Base-by-base conservation (phyloP, 1,140 invertebrate genomes). In the Hormaphis cornu region DNA sequence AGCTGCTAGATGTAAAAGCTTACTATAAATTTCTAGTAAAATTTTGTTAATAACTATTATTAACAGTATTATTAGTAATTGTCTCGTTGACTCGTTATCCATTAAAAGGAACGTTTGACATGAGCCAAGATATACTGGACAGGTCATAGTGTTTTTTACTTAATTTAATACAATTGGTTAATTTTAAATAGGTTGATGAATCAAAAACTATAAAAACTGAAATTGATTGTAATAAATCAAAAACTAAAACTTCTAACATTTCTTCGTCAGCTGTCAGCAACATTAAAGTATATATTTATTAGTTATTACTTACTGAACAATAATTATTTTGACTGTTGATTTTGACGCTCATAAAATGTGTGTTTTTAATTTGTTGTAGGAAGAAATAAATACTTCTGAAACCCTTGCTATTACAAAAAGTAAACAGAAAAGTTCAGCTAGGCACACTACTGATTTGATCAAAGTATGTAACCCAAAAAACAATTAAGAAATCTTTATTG, bases 391-490 rank as follows among this genome's bases (percentile, higher is more conserved):
- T 18, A 18, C n/a, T 1, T 24, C 44, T 24, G 44, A 50, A 30
- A 20, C n/a, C 14, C 33, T 6, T 16, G 22, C 2, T 44, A 20
- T 33, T 30, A 10, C 14, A 12, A 44, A 44, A 66, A 33, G 8
- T 22, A 44, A 30, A 50, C 35, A n/a, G 18, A 66, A 46, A 35
- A 66, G 12, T 30, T 48, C 61, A 16, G 5, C 12, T 33, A 46
- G 30, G 18, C 33, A 35, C 8, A 50, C 12, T 30, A 14, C 28
- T 28, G 50, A 66, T 33, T 50, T 33, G 7, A 48, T 44, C 44
- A 66, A 66, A 66, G 61, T 66, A 66, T 66, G 61, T 66, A 66
- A 50, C n/a, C 26, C 33, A 35, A 50, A 35, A 48, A 48, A 35
- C 10, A 66, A 40, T 26, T 58, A 58, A 58, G 54, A 58, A 37